A percentile compares a stretch with the other conserved stretches of the same genome.
Evolutionary conservation across 2,888 invertebrate genomes (phyloP).

Genomic region (Rhimphoctona megacephalus): DNA sequence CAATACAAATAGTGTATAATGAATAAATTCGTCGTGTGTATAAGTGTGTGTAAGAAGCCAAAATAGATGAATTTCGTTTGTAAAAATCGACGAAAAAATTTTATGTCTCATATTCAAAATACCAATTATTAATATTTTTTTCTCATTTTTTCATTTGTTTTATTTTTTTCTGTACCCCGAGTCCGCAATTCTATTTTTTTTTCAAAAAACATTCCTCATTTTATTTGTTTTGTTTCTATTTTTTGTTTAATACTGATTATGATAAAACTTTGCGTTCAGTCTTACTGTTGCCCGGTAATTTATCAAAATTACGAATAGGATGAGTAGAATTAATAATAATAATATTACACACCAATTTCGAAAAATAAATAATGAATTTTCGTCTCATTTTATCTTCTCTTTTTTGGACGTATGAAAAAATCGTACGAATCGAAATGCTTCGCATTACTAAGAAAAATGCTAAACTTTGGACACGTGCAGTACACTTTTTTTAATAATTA

Average conservation of each 20-base stretch:
- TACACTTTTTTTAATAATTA: slow-evolving; percentile 49
- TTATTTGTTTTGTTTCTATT: slow-evolving; percentile 24
- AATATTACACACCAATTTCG: slow-evolving; percentile 47
- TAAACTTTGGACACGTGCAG: slow-evolving; percentile 79
- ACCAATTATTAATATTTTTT: slow-evolving; percentile 73
- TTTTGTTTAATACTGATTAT: slow-evolving; percentile 80
- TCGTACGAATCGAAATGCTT: slow-evolving; percentile 47
- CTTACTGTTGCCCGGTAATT: slow-evolving; percentile 76
- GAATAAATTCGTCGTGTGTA: slow-evolving; percentile 56
- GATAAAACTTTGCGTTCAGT: slow-evolving; percentile 79
- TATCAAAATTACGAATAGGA: slow-evolving; percentile 64
- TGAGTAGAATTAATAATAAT: slow-evolving; percentile 39
- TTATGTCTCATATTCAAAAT: slow-evolving; percentile 78
- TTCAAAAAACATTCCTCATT: slow-evolving; percentile 56
- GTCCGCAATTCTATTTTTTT: slow-evolving; percentile 5
- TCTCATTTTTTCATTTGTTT: slow-evolving; percentile 49
- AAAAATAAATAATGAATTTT: slow-evolving; percentile 33
- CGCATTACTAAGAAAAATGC: slow-evolving; percentile 75
- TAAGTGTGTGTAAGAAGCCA: slow-evolving; percentile 65
- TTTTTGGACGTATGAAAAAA: slow-evolving; percentile 39
- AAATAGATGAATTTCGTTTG: slow-evolving; percentile 67
- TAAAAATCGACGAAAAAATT: slow-evolving; percentile 71
- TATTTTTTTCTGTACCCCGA: slow-evolving; percentile 36
- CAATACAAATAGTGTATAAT: slow-evolving; percentile 65
- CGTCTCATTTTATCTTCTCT: not conserved